phyloP scores from a whole-genome alignment of 2,113 vertebrate genomes.

The Ptilonorhynchus violaceus region DNA sequence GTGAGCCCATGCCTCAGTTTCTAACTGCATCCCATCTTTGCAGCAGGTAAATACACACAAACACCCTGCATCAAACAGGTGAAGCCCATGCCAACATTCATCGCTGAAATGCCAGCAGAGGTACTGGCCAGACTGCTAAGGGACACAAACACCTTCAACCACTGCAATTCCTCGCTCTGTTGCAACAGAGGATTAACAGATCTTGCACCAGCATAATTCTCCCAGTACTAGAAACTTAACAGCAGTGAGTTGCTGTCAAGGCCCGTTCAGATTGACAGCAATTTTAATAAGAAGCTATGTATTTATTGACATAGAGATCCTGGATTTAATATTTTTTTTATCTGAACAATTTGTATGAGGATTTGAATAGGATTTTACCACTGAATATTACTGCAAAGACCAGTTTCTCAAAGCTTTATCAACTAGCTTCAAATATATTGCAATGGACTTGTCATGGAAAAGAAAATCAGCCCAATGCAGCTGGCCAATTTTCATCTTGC shows the following conservation, averaged over 20 bases:
- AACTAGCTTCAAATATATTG: not conserved
- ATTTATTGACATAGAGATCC: not conserved
- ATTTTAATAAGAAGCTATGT: not conserved
- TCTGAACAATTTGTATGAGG: not conserved
- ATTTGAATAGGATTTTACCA: not conserved
- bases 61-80: not conserved
- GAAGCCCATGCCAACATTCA: not conserved
- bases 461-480: not conserved
- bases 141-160: not conserved
- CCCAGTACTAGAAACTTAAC: not conserved
- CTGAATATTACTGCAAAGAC: not conserved
- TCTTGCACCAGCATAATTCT: not conserved
- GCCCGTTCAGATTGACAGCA: not conserved
- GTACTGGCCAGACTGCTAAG: not conserved
- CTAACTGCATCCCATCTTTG: not conserved
- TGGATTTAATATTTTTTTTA: not conserved
- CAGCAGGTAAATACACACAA: not conserved
- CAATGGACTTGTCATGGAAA: not conserved
- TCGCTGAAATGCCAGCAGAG: not conserved
- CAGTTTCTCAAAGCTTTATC: not conserved
- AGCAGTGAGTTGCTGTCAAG: not conserved
- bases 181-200: not conserved
- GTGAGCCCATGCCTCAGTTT: not conserved
- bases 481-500: not conserved
- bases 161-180: not conserved